phyloP scores from a whole-genome alignment of 1,140 invertebrate species.

The Streblospio benedicti region DNA sequence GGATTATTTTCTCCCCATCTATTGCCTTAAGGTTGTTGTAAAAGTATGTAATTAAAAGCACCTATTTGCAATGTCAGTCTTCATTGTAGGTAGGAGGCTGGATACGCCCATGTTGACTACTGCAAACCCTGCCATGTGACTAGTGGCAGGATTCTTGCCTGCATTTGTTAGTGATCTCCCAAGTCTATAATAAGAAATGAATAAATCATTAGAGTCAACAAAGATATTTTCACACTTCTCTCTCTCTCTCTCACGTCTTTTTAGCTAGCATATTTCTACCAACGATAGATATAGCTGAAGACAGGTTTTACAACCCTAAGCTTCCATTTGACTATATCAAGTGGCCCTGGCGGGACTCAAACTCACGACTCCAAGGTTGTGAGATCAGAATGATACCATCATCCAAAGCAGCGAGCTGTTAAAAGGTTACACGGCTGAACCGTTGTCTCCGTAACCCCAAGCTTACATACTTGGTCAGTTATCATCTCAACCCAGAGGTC shows the following conservation, averaged over 20 bases:
- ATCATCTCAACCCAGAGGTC: too few species aligned
- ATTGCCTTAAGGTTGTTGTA: too few species aligned
- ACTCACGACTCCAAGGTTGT: too few species aligned
- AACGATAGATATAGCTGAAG: background rate
- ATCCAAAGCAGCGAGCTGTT: too few species aligned
- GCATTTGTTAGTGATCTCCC: constrained; percentile 53
- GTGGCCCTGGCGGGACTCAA: too few species aligned
- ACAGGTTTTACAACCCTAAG: constrained; percentile 3
- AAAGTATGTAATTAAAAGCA: too few species aligned
- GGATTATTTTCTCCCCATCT: too few species aligned
- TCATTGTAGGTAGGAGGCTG: constrained; percentile 56
- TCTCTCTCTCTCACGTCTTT: background rate
- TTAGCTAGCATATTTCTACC: background rate
- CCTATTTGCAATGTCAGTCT: constrained; percentile 61
- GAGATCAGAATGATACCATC: too few species aligned
- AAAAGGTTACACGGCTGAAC: too few species aligned
- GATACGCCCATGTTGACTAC: constrained; percentile 58
- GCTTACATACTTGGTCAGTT: too few species aligned
- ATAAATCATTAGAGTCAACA: background rate
- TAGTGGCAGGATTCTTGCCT: constrained; percentile 53
- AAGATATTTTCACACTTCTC: background rate
- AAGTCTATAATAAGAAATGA: constrained; percentile 45
- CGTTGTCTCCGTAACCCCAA: too few species aligned
- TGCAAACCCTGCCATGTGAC: constrained; percentile 55
- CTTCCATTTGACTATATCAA: background rate